A percentile compares a stretch with the other conserved stretches of the same genome.
Conservation (phyloP, 2,888 invertebrate genomes). For the Polymixis flavicincta region DNA sequence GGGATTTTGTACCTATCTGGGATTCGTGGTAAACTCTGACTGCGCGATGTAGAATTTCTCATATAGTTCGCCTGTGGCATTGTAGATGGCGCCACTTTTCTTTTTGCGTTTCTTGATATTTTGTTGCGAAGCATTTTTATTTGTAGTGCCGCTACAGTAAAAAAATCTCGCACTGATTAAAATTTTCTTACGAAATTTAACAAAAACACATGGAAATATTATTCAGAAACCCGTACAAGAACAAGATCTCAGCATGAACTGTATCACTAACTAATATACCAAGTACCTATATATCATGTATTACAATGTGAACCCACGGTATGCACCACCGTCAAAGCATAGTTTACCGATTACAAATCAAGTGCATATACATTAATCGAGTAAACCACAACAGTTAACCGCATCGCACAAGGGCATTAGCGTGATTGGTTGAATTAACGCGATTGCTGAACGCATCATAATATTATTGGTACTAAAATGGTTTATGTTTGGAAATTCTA, state of each 20-base stretch:
- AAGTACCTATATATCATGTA: background rate
- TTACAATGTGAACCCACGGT: constrained; percentile 4
- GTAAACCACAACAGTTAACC: constrained; percentile 43
- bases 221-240: background rate
- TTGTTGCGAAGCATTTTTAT: too few species aligned
- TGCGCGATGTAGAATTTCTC: too few species aligned
- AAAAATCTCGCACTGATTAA: background rate
- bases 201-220: background rate
- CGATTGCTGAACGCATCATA: constrained; percentile 14
- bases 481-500: background rate
- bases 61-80: too few species aligned
- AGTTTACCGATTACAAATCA: constrained; percentile 43
- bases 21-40: too few species aligned
- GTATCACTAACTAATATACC: background rate
- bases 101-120: too few species aligned
- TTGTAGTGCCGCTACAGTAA: too few species aligned
- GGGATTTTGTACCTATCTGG: too few species aligned
- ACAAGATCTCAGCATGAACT: background rate
- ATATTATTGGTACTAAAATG: constrained; percentile 7
- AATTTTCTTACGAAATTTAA: background rate
- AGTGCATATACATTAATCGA: constrained; percentile 27
- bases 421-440: constrained; percentile 39
- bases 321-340: constrained; percentile 38
- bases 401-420: constrained; percentile 34
- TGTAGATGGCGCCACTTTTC: too few species aligned